Evolutionary conservation across 2,113 vertebrate species (phyloP).

Genomic region (Rhinopomastus cyanomelas): DNA sequence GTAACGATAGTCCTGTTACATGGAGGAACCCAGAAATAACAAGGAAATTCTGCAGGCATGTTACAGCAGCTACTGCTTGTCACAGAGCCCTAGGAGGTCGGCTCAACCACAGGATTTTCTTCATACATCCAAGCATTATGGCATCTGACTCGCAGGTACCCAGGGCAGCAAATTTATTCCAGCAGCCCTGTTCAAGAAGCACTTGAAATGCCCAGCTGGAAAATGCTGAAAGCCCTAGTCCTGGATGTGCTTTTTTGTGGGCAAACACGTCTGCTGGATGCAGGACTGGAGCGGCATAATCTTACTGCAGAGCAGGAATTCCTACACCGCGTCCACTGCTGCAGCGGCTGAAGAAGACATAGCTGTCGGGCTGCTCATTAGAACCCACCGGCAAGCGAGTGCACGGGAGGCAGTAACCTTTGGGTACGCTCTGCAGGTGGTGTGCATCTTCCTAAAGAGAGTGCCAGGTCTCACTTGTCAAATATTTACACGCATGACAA

Average conservation of each 20-base stretch:
- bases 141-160: neutral
- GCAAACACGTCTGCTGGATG: neutral
- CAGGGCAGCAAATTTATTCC: slow-evolving; percentile 13
- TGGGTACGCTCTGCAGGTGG: neutral
- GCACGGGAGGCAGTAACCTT: neutral
- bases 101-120: slow-evolving; percentile 13
- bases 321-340: neutral
- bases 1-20: slow-evolving; percentile 51
- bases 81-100: slow-evolving; percentile 25
- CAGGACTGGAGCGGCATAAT: neutral
- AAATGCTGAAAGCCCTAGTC: neutral
- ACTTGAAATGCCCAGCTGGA: neutral
- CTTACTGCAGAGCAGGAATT: neutral
- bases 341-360: neutral
- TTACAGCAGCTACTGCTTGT: slow-evolving; percentile 48
- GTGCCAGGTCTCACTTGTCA: neutral
- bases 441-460: neutral
- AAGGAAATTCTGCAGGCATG: slow-evolving; percentile 7
- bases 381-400: neutral
- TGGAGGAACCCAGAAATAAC: slow-evolving; percentile 64
- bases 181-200: neutral
- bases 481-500: slow-evolving; percentile 5
- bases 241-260: neutral
- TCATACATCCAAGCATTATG: neutral
- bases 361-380: neutral